These are phyloP conservation scores for Amphimedon queenslandica DNA, from an alignment of 37 sponge, comb jelly and placozoan genomes.

Conservation along the genomic window DNA sequence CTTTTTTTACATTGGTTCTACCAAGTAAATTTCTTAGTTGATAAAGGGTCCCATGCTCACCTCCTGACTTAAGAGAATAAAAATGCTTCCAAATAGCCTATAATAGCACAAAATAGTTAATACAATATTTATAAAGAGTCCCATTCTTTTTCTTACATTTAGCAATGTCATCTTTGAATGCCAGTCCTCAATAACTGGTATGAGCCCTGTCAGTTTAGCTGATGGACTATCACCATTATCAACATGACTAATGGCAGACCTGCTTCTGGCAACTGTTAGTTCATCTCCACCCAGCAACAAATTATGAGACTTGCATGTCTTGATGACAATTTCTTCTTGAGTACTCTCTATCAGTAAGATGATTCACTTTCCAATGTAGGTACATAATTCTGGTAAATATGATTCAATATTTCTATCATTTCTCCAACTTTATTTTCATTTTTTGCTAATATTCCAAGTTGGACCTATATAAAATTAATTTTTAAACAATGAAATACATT, in stretches of 20 bases:
- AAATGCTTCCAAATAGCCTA: constrained; percentile 34
- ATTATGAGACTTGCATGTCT: background rate
- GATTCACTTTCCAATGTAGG: background rate
- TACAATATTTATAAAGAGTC: background rate
- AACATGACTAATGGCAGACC: constrained; percentile 7
- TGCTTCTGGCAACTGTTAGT: constrained; percentile 14
- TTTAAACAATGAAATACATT: background rate
- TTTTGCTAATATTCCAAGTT: constrained; percentile 17
- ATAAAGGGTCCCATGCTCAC: constrained; percentile 34
- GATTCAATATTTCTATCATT: constrained; percentile 28
- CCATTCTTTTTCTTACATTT: background rate
- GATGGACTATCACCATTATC: constrained; percentile 8
- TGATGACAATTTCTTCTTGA: background rate
- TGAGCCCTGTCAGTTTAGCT: constrained; percentile 7
- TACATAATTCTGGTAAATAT: constrained; percentile 12
- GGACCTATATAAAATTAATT: constrained; percentile 1
- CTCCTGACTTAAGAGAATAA: constrained; percentile 11
- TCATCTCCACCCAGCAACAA: constrained; percentile 20
- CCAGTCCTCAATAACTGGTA: constrained; percentile 35
- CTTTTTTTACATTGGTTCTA: constrained; percentile 24
- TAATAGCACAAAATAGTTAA: background rate
- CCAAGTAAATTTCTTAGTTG: constrained; percentile 17
- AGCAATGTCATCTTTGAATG: constrained; percentile 21
- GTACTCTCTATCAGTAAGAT: background rate
- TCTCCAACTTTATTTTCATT: constrained; percentile 38